Percentiles rank a stretch among this genome's conserved stretches.
phyloP scores from a whole-genome alignment of 2,113 vertebrate genomes.

The Corythornis cristatus region DNA sequence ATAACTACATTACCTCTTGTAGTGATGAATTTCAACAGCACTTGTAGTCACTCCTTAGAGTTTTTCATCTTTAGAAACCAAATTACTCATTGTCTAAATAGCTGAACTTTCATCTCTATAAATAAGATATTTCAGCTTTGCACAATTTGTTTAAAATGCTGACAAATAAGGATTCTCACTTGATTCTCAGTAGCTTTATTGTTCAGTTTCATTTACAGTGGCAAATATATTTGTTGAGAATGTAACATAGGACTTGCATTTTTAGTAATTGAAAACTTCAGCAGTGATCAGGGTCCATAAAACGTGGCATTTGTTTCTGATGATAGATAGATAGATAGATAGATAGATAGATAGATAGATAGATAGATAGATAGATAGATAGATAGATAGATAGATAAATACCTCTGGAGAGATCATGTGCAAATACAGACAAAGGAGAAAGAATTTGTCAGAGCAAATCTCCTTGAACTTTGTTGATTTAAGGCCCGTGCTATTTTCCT shows the following conservation, averaged over 20 bases:
- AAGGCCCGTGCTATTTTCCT: neutral
- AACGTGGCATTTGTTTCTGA: neutral
- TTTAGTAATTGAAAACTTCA: conserved; percentile 36
- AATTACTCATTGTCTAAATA: conserved; percentile 75
- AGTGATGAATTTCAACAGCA: conserved; percentile 54
- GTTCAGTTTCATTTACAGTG: conserved; percentile 55
- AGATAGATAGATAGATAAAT: too few relatives aligned
- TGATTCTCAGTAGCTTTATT: conserved; percentile 63
- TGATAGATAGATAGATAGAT: too few relatives aligned
- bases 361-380: too few relatives aligned
- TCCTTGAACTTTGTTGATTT: neutral
- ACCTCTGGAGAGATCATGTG: neutral
- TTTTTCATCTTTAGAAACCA: conserved; percentile 69
- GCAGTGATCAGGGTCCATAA: neutral
- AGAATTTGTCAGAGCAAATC: neutral
- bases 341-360: too few relatives aligned
- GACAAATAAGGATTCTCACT: conserved; percentile 64
- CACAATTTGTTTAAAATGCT: conserved; percentile 68
- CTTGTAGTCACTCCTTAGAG: conserved; percentile 66
- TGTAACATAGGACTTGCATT: conserved; percentile 32
- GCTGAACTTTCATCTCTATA: conserved; percentile 75
- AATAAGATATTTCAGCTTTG: conserved; percentile 72
- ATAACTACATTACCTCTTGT: conserved; percentile 50
- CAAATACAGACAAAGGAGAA: neutral
- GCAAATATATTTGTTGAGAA: conserved; percentile 53